Conservation (phyloP, 2,113 vertebrate species). For the Microcebus jonahi region DNA sequence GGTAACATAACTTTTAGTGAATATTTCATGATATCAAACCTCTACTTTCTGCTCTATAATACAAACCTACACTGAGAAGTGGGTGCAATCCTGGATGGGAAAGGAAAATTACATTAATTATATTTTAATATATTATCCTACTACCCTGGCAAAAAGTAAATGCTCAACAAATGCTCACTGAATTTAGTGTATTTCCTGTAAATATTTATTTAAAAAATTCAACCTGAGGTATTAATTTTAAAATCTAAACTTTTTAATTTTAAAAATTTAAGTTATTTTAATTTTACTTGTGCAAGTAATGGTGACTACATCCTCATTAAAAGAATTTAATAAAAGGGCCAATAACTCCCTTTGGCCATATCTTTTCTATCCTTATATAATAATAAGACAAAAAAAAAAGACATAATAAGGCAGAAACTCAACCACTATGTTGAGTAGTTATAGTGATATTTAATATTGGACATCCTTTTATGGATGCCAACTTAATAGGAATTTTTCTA, state of each 20-base stretch:
- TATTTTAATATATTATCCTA: background rate
- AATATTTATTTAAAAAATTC: background rate
- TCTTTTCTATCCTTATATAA: background rate
- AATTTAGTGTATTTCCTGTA: background rate
- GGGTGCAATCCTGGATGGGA: background rate
- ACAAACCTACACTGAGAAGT: background rate
- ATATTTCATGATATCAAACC: background rate
- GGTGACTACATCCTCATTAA: background rate
- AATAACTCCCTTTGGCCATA: background rate
- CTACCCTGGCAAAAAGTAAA: background rate
- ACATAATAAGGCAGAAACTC: background rate
- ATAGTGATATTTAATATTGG: background rate
- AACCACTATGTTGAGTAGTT: background rate
- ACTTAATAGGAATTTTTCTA: background rate
- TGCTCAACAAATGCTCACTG: background rate
- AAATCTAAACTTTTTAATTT: too few relatives aligned
- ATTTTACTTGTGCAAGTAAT: background rate
- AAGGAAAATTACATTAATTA: background rate
- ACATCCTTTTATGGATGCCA: background rate
- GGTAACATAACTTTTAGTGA: background rate
- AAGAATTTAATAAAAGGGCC: background rate
- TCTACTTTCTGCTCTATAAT: background rate
- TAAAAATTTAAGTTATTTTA: background rate
- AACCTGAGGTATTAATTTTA: background rate
- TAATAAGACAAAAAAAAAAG: too few relatives aligned